Percentiles rank a stretch among this genome's conserved stretches.
Conservation (phyloP, 2,888 invertebrate genomes). For the Anoncus sp. region DNA sequence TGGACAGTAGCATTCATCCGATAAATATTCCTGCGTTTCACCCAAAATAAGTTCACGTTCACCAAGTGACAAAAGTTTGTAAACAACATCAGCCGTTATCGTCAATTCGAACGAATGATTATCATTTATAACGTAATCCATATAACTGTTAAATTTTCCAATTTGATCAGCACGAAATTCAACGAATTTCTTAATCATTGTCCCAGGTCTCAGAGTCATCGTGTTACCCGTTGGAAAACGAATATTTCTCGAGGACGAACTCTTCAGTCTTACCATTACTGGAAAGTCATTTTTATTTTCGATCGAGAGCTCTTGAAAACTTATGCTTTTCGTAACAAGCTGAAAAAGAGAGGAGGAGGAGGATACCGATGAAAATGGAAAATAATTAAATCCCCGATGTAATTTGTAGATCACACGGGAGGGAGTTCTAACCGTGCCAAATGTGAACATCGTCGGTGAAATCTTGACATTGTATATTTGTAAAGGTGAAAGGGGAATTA, state of each 20-base stretch:
- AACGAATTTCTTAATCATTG: conserved; percentile 56
- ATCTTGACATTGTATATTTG: conserved; percentile 82
- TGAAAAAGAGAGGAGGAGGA: conserved; percentile 49
- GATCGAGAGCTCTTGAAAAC: conserved; percentile 75
- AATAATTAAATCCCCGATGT: no score
- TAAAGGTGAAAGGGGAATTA: conserved; percentile 81
- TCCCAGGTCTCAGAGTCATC: conserved; percentile 66
- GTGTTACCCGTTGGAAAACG: conserved; percentile 67
- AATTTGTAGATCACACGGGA: no score
- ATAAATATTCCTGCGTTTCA: conserved; percentile 80
- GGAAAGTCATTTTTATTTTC: conserved; percentile 81
- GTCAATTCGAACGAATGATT: conserved; percentile 81
- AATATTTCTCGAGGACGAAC: conserved; percentile 60
- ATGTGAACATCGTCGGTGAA: conserved; percentile 77
- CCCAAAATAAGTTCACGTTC: conserved; percentile 76
- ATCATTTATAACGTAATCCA: conserved; percentile 82
- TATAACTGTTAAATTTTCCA: conserved; percentile 79
- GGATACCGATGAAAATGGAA: background rate
- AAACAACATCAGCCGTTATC: conserved; percentile 81
- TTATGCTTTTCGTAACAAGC: conserved; percentile 75
- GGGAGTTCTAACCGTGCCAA: conserved; percentile 72
- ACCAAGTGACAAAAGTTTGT: conserved; percentile 77
- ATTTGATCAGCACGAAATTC: conserved; percentile 71
- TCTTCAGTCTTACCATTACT: conserved; percentile 72
- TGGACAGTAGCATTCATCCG: conserved; percentile 79